A percentile compares a stretch with the other conserved stretches of the same genome.
phyloP scores from a whole-genome alignment of 2,113 vertebrate genomes.

The Numenius arquata region DNA sequence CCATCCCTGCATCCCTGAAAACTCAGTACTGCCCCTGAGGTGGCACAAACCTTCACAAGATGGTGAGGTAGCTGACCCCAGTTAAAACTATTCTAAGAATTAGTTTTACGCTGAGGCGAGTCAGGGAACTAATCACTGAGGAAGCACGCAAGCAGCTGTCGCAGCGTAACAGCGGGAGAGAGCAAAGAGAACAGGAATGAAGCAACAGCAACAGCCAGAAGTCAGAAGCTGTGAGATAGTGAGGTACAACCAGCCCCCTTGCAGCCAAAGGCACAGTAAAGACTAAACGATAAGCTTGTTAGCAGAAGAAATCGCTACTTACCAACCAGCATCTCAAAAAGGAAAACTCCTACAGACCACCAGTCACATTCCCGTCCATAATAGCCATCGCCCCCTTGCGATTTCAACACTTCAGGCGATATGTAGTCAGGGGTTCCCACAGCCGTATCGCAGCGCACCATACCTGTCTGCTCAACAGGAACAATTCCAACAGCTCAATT shows the following conservation, averaged over 20 bases:
- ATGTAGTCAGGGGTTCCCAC: constrained; percentile 98
- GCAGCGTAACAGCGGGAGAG: fast-evolving
- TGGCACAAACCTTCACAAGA: neutral
- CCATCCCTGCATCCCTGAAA: neutral
- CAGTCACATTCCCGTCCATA: constrained; percentile 97
- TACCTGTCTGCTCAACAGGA: constrained; percentile 83
- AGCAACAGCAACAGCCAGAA: neutral
- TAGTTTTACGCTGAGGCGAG: neutral
- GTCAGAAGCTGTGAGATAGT: neutral
- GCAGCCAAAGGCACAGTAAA: neutral
- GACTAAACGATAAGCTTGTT: fast-evolving
- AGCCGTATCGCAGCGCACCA: constrained; percentile 96
- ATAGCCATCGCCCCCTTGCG: constrained; percentile 95
- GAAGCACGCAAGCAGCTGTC: neutral
- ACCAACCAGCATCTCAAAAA: constrained; percentile 99
- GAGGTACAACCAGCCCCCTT: neutral
- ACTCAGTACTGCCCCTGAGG: neutral
- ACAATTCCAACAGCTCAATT: neutral
- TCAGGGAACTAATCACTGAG: neutral
- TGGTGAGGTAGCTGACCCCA: neutral
- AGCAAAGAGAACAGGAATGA: neutral
- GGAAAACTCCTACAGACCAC: constrained; percentile 99
- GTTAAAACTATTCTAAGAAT: constrained; percentile 2
- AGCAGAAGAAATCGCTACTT: constrained; percentile 68
- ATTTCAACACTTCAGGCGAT: constrained; percentile 94